These are phyloP conservation scores for Andrena trimmerana DNA, from an alignment of 2,888 invertebrate species.

Conservation along the genomic window DNA sequence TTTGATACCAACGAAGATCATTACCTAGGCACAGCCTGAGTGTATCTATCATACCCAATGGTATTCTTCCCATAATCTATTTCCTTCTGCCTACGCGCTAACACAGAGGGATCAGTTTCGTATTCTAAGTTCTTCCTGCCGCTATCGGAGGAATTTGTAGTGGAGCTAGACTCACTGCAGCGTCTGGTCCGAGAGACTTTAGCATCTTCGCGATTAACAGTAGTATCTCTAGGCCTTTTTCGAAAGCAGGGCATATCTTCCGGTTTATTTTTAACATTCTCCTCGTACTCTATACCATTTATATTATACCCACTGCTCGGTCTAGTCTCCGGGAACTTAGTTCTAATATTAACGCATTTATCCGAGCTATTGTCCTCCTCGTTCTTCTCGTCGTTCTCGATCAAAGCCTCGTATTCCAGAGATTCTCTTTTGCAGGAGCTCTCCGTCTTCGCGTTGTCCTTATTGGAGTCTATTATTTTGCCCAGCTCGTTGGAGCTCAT, in stretches of 20 bases:
- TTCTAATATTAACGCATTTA: slow-evolving; percentile 11
- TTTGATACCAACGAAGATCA: slow-evolving; percentile 70
- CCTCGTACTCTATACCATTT: slow-evolving; percentile 45
- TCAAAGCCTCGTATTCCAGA: not conserved
- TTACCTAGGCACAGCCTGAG: slow-evolving; percentile 90
- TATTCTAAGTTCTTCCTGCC: slow-evolving; percentile 81
- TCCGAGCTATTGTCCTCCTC: slow-evolving; percentile 12
- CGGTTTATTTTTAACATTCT: slow-evolving; percentile 59
- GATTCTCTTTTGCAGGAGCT: not conserved
- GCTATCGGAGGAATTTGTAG: slow-evolving; percentile 77
- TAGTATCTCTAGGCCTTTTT: slow-evolving; percentile 76
- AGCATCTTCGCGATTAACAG: slow-evolving; percentile 60
- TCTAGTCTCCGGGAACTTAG: not conserved
- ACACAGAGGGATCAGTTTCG: slow-evolving; percentile 90
- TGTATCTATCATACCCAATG: slow-evolving; percentile 92
- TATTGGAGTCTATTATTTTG: slow-evolving; percentile 34
- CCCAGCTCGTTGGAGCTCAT: slow-evolving; percentile 48
- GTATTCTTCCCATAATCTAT: slow-evolving; percentile 98
- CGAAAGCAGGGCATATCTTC: slow-evolving; percentile 56
- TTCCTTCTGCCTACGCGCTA: slow-evolving; percentile 95
- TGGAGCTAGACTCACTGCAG: slow-evolving; percentile 80
- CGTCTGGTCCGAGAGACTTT: slow-evolving; percentile 76
- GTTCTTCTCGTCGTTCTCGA: not conserved
- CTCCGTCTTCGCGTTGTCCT: slow-evolving; percentile 8
- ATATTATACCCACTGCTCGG: slow-evolving; percentile 10